Conservation (phyloP, 2,113 vertebrate genomes). For the Morone chrysops region DNA sequence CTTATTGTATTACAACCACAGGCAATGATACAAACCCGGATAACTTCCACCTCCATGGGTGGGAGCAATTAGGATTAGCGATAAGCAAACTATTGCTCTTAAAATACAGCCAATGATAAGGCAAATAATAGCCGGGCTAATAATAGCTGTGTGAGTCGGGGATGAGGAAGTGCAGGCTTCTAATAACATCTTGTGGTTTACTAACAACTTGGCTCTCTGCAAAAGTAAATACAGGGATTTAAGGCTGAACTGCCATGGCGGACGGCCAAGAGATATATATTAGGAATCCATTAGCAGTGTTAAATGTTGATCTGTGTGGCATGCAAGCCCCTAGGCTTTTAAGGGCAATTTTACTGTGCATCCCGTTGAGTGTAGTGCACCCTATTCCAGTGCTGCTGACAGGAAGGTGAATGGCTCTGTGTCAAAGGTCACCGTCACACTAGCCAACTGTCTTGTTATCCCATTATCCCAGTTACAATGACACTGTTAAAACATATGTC, state of each 20-base stretch:
- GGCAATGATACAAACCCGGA: slow-evolving; percentile 57
- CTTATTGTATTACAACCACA: slow-evolving; percentile 71
- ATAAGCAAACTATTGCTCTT: slow-evolving; percentile 76
- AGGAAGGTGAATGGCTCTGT: slow-evolving; percentile 49
- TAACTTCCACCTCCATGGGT: slow-evolving; percentile 59
- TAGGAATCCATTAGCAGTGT: slow-evolving; percentile 73
- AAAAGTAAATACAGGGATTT: slow-evolving; percentile 75
- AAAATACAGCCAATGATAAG: slow-evolving; percentile 74
- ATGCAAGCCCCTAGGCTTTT: slow-evolving; percentile 45
- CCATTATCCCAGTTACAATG: slow-evolving; percentile 19
- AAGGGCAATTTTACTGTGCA: slow-evolving; percentile 43
- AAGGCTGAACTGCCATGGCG: slow-evolving; percentile 52
- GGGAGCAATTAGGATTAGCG: slow-evolving; percentile 72
- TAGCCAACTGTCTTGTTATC: slow-evolving; percentile 50
- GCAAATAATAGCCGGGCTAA: slow-evolving; percentile 77
- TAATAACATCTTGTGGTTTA: slow-evolving; percentile 76
- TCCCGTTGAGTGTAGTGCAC: slow-evolving; percentile 13
- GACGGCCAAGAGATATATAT: slow-evolving; percentile 69
- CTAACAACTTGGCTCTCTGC: slow-evolving; percentile 69
- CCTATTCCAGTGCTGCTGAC: slow-evolving; percentile 1
- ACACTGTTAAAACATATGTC: slow-evolving; percentile 46
- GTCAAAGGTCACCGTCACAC: slow-evolving; percentile 49
- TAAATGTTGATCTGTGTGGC: slow-evolving; percentile 73
- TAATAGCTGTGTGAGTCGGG: slow-evolving; percentile 71
- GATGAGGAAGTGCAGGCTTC: slow-evolving; percentile 73